These are phyloP conservation scores for Percopsis omiscomaycus DNA, from an alignment of 2,797 vertebrate genomes.

Conservation along the genomic window DNA sequence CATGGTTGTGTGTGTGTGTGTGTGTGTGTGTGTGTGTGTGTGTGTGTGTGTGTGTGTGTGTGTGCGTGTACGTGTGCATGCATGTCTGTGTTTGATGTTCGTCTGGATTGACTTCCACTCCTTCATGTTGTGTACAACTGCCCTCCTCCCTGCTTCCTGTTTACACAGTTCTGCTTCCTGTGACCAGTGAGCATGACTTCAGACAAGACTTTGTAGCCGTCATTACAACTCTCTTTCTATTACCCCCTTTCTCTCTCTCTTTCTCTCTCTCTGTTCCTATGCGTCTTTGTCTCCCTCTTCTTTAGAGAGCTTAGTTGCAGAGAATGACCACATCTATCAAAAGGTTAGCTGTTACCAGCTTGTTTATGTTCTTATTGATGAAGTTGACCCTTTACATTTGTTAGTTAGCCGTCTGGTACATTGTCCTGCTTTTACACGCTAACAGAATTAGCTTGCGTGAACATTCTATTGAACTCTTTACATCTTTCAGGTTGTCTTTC, in stretches of 20 bases:
- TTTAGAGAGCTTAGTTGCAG: too few species aligned
- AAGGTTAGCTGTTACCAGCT: too few species aligned
- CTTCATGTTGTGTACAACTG: conserved; percentile 36
- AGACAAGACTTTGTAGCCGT: conserved; percentile 4
- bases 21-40: conserved; percentile 2
- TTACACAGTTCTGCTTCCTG: conserved; percentile 48
- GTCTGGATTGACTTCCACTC: conserved; percentile 25
- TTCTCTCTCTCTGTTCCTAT: background rate
- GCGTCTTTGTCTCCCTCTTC: background rate
- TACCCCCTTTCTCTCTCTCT: background rate
- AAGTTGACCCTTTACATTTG: too few species aligned
- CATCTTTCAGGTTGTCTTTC: background rate
- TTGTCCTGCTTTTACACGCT: too few species aligned
- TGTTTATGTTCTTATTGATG: too few species aligned
- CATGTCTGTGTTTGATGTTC: conserved; percentile 22
- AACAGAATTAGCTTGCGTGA: too few species aligned
- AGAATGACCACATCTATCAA: too few species aligned
- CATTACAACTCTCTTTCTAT: background rate
- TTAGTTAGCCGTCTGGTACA: too few species aligned
- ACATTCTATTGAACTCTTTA: too few species aligned
- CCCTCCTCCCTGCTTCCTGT: conserved; percentile 60
- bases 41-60: conserved; percentile 1
- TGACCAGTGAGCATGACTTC: conserved; percentile 15
- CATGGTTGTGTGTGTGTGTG: too few species aligned
- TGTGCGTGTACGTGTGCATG: background rate